phyloP scores from a whole-genome alignment of 2,113 vertebrate genomes.

The Thalassarche chlororhynchos region DNA sequence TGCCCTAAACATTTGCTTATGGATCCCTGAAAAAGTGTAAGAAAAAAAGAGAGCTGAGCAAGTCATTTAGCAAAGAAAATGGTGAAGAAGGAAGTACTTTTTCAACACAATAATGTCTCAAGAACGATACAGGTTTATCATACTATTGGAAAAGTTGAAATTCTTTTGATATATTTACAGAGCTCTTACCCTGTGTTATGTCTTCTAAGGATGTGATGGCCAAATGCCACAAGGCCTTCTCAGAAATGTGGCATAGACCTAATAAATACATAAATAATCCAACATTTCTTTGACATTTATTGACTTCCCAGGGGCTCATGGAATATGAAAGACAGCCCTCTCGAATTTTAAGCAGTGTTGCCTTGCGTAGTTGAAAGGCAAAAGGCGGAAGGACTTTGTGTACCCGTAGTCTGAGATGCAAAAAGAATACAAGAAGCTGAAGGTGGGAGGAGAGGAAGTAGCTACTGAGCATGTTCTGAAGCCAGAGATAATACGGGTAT shows the following conservation, averaged over 20 bases:
- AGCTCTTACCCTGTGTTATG: not conserved
- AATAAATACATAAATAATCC: constrained; percentile 56
- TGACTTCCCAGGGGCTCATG: constrained; percentile 33
- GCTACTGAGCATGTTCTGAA: not conserved
- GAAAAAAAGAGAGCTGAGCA: not conserved
- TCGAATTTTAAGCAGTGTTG: constrained; percentile 57
- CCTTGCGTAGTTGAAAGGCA: not conserved
- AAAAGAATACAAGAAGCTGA: not conserved
- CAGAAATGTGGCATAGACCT: not conserved
- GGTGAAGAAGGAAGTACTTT: not conserved
- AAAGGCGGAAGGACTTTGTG: not conserved
- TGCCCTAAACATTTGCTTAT: not conserved
- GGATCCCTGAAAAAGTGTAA: not conserved
- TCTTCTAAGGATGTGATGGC: constrained; percentile 37
- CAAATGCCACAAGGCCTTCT: constrained; percentile 52
- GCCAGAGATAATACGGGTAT: not conserved
- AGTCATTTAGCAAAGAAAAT: not conserved
- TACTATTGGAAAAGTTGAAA: not conserved
- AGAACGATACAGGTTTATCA: not conserved
- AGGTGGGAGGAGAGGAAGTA: not conserved
- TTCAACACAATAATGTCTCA: not conserved
- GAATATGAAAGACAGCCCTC: constrained; percentile 26
- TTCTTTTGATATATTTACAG: not conserved
- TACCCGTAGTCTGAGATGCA: not conserved
- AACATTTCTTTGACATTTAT: constrained; percentile 65